A percentile compares a stretch with the other conserved stretches of the same genome.
Evolutionary conservation across 2,797 vertebrate species (phyloP).

Genomic region (Periparus ater): DNA sequence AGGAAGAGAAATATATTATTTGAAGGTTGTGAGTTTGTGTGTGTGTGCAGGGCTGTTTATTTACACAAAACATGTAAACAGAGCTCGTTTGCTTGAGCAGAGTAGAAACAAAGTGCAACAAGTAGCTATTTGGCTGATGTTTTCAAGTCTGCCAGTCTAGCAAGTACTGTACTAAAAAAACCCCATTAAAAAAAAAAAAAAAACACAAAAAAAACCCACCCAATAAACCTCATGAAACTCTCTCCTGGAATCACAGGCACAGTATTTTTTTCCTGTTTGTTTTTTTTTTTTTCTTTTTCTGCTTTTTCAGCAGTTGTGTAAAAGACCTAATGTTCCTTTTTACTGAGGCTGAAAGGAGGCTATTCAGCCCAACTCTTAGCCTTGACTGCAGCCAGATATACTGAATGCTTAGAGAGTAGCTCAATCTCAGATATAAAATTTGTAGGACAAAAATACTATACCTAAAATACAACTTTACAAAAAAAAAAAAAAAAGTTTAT

Average conservation of each 20-base stretch:
- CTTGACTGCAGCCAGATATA: neutral
- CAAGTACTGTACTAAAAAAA: neutral
- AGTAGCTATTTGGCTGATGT: slow-evolving; percentile 24
- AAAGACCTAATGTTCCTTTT: slow-evolving; percentile 6
- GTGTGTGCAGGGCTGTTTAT: slow-evolving; percentile 6
- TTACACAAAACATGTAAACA: slow-evolving; percentile 25
- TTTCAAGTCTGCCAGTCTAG: slow-evolving; percentile 7
- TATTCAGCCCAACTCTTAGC: neutral
- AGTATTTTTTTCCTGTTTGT: neutral
- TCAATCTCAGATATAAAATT: neutral
- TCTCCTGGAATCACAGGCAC: neutral
- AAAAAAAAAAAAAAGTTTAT: neutral
- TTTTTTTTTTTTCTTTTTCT: neutral
- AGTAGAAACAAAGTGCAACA: slow-evolving; percentile 32
- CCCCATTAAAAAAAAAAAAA: neutral
- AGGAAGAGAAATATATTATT: slow-evolving; percentile 16
- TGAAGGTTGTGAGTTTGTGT: neutral
- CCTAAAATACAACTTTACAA: neutral
- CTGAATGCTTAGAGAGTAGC: neutral
- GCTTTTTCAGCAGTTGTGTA: neutral
- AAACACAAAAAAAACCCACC: neutral
- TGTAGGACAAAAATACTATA: neutral
- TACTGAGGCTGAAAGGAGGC: neutral
- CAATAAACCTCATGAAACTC: neutral
- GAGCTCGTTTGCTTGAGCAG: slow-evolving; percentile 2